Percentiles rank a stretch among this genome's conserved stretches.
Evolutionary conservation across 1,140 invertebrate species (phyloP).

Genomic region (Antheraea mylitta): DNA sequence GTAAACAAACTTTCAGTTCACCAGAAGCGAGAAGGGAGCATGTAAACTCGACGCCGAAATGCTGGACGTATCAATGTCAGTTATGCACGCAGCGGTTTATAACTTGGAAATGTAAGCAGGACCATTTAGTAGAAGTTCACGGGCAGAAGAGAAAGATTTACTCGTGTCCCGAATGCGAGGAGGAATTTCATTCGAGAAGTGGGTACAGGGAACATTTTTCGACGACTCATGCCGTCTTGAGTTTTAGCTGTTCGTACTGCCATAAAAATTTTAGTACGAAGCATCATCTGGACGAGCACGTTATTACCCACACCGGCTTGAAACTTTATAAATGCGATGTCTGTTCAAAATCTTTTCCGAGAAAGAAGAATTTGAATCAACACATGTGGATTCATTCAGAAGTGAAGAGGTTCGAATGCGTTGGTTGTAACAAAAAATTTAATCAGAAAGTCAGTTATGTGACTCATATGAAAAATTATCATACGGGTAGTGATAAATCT

Average conservation of each 20-base stretch:
- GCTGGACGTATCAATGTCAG: slow-evolving; percentile 41
- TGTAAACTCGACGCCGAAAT: slow-evolving; percentile 28
- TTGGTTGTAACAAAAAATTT: slow-evolving; percentile 78
- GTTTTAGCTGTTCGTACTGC: slow-evolving; percentile 34
- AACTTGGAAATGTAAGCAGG: slow-evolving; percentile 30
- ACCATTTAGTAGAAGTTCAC: slow-evolving; percentile 40
- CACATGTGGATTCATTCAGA: slow-evolving; percentile 79
- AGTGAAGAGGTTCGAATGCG: slow-evolving; percentile 80
- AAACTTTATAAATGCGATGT: slow-evolving; percentile 70
- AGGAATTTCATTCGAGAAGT: slow-evolving; percentile 29
- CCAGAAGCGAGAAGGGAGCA: slow-evolving; percentile 38
- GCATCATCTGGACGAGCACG: slow-evolving; percentile 58
- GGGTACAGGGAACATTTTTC: slow-evolving; percentile 36
- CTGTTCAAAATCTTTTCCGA: slow-evolving; percentile 57
- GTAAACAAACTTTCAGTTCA: slow-evolving; percentile 39
- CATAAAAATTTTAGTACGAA: slow-evolving; percentile 33
- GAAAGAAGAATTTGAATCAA: slow-evolving; percentile 37
- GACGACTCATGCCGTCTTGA: slow-evolving; percentile 27
- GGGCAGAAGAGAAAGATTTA: slow-evolving; percentile 26
- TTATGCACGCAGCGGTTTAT: slow-evolving; percentile 39
- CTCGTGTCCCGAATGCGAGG: slow-evolving; percentile 35
- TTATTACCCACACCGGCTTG: slow-evolving; percentile 67
- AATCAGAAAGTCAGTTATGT: slow-evolving; percentile 60
- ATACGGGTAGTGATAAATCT: slow-evolving; percentile 3
- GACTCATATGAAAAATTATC: slow-evolving; percentile 41